Evolutionary conservation across 2,797 vertebrate species (phyloP).

Genomic region (Microcaecilia unicolor): DNA sequence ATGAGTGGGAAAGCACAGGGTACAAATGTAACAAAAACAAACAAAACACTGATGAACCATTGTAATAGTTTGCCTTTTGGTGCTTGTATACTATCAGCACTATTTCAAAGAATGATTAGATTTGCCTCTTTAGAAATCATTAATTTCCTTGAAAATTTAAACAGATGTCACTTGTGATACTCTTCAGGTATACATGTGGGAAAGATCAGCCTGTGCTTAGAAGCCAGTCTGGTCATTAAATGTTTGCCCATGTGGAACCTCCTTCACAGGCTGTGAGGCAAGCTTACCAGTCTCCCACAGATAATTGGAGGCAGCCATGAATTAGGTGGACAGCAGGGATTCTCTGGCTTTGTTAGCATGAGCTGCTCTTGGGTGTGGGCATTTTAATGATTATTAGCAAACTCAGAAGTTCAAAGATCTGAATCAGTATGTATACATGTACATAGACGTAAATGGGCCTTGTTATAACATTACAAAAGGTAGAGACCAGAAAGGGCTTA

Average conservation of each 20-base stretch:
- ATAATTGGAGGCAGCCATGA: slow-evolving; percentile 61
- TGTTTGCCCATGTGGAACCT: slow-evolving; percentile 49
- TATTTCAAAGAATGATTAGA: slow-evolving; percentile 55
- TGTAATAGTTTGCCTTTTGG: slow-evolving; percentile 59
- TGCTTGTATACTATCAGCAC: slow-evolving; percentile 51
- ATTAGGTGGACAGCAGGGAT: slow-evolving; percentile 44
- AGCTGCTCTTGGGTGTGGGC: slow-evolving; percentile 35
- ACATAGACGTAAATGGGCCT: no score
- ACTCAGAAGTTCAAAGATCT: slow-evolving; percentile 27
- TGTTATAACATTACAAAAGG: no score
- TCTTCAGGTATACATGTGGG: slow-evolving; percentile 71
- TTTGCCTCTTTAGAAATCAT: slow-evolving; percentile 60
- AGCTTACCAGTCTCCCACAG: slow-evolving; percentile 47
- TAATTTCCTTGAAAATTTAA: slow-evolving; percentile 68
- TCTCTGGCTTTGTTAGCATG: slow-evolving; percentile 56
- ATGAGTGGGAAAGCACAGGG: no score
- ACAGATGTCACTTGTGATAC: slow-evolving; percentile 72
- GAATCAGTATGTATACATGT: slow-evolving; percentile 17
- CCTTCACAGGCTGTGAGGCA: slow-evolving; percentile 29
- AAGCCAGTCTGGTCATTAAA: slow-evolving; percentile 60
- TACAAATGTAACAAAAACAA: no score
- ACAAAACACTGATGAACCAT: slow-evolving; percentile 50
- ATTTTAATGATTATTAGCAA: slow-evolving; percentile 45
- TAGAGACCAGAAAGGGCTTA: no score
- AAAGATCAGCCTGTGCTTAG: slow-evolving; percentile 70